Evolutionary conservation across 2,888 invertebrate species (phyloP).

Genomic region (Athripsodes cinereus): DNA sequence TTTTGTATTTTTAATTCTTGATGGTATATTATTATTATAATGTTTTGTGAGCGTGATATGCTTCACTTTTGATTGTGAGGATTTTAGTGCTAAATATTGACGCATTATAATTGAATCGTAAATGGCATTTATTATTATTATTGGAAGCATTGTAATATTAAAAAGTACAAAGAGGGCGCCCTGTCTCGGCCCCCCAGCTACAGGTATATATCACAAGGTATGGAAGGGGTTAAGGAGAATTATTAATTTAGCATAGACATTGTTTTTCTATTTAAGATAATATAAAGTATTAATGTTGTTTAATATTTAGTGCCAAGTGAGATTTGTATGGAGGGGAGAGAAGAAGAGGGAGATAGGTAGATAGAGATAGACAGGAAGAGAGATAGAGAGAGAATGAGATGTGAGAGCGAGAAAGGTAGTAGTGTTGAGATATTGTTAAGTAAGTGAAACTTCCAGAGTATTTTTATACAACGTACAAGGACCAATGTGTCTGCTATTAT

Average conservation of each 20-base stretch:
- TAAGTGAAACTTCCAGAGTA: neutral
- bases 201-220: slow-evolving; percentile 2
- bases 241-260: slow-evolving; percentile 20
- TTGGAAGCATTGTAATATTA: neutral
- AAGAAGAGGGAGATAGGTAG: too few relatives aligned
- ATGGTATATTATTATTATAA: too few relatives aligned
- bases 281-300: slow-evolving; percentile 25
- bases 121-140: too few relatives aligned
- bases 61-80: too few relatives aligned
- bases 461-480: neutral
- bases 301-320: slow-evolving; percentile 28
- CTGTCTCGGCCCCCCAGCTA: neutral
- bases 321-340: slow-evolving; percentile 14
- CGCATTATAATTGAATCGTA: too few relatives aligned
- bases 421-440: neutral
- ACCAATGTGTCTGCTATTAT: neutral
- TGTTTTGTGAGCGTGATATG: too few relatives aligned
- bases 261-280: slow-evolving; percentile 27
- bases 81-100: too few relatives aligned
- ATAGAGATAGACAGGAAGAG: slow-evolving; percentile 2
- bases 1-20: too few relatives aligned
- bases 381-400: too few relatives aligned
- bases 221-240: slow-evolving; percentile 20
- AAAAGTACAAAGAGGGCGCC: neutral
- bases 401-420: too few relatives aligned